Evolutionary conservation across 2,888 invertebrate species (phyloP), one percentile per base, ranked within the genome.

Genomic region (Meloe dianella): DNA sequence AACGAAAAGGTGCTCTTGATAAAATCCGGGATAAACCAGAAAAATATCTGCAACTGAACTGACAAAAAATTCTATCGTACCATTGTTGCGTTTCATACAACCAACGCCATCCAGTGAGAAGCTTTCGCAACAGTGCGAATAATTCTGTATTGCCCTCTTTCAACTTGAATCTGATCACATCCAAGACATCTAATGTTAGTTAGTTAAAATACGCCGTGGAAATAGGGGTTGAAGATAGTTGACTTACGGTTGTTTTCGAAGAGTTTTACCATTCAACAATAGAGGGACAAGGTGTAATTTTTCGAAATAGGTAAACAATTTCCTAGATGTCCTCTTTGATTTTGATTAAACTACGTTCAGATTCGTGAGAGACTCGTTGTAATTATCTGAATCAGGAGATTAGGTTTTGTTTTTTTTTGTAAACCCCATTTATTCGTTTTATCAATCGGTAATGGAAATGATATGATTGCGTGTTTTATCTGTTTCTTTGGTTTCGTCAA

Each of bases 401-500:
- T 54, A 54, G n/a, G 14, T 54, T 27, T 27, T 24, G 14, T 54
- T 27, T 27, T 24, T 54, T 2, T 7, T 27, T 5, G 14, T n/a
- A n/a, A n/a, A 14, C 14, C 54, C 4, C 14, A n/a, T 54, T 54
- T 14, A 54, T 24, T 54, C 27, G 14, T 54, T 12, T n/a, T 7
- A 6, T 27, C 6, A n/a, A 27, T 27, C 14, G n/a, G 54, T 27
- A n/a, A 54, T 27, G 27, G 27, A 54, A 54, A 54, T 7, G 54
- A 54, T 54, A 27, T 27, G 24, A 54, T 54, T 54, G 54, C 54
- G 54, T 54, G 54, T 54, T 54, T 54, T 54, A 54, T 54, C 54
- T 54, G 54, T 54, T 54, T 54, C 54, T 54, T 51, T 12, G 22
- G 27, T 22, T 54, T 27, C 38, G 38, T 41, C 10, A 51, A 22